phyloP scores from a whole-genome alignment of 2,797 vertebrate genomes.

The Microhierax caerulescens region DNA sequence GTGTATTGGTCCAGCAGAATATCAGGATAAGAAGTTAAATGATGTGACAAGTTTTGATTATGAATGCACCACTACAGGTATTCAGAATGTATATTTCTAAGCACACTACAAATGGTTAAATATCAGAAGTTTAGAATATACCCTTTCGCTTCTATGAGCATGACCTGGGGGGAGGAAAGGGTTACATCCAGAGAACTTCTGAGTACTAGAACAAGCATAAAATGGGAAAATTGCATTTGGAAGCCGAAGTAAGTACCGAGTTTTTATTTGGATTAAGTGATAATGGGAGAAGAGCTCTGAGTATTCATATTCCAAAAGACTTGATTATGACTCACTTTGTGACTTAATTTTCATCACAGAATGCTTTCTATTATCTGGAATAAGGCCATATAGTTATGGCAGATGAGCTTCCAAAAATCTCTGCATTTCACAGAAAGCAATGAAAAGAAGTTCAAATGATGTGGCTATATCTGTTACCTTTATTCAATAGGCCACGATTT shows the following conservation, averaged over 20 bases:
- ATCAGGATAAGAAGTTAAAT: constrained; percentile 94
- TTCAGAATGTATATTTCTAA: constrained; percentile 55
- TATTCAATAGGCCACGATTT: background rate
- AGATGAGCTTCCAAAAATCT: constrained; percentile 6
- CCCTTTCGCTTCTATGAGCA: background rate
- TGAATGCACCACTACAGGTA: constrained; percentile 94
- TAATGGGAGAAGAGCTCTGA: constrained; percentile 29
- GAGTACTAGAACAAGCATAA: background rate
- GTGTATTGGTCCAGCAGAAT: constrained; percentile 89
- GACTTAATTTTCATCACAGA: constrained; percentile 36
- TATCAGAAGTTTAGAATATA: background rate
- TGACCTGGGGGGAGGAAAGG: constrained; percentile 14
- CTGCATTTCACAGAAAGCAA: background rate
- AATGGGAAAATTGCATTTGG: background rate
- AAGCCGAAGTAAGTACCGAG: background rate
- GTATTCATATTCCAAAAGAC: constrained; percentile 9
- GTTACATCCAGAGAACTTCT: background rate
- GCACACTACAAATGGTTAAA: constrained; percentile 6
- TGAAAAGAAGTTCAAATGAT: background rate
- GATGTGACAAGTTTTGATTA: constrained; percentile 91
- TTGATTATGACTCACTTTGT: constrained; percentile 48
- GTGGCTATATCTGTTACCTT: background rate
- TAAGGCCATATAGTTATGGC: background rate
- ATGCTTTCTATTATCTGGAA: constrained; percentile 43
- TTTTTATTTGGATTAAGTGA: constrained; percentile 40